These are phyloP conservation scores for Mesoclemmys tuberculata DNA, from an alignment of 2,113 vertebrate genomes.

Conservation along the genomic window DNA sequence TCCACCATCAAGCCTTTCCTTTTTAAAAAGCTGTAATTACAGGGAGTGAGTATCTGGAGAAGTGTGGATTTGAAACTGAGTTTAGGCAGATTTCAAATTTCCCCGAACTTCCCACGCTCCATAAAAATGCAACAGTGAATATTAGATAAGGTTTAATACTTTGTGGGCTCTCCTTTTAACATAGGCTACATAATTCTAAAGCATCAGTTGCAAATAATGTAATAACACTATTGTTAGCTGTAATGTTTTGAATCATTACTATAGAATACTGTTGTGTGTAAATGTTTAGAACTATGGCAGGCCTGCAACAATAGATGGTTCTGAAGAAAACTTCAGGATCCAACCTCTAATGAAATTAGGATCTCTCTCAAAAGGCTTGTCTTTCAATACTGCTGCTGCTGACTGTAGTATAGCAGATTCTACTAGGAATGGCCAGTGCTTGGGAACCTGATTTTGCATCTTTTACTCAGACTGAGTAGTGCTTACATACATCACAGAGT, in stretches of 20 bases:
- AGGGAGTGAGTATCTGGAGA: neutral
- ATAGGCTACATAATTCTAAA: neutral
- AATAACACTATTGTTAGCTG: neutral
- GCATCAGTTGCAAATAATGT: neutral
- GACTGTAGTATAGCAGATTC: constrained; percentile 39
- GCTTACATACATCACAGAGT: constrained; percentile 9
- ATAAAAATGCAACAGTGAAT: neutral
- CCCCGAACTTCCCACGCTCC: neutral
- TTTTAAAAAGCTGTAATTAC: neutral
- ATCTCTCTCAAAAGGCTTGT: constrained; percentile 52
- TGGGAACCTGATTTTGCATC: constrained; percentile 25
- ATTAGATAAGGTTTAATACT: neutral
- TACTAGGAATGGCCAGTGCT: neutral
- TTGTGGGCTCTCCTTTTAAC: neutral
- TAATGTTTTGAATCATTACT: neutral
- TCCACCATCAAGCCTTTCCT: neutral
- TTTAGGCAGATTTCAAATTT: neutral
- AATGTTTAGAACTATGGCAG: neutral
- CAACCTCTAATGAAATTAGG: constrained; percentile 31
- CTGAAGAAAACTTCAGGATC: constrained; percentile 15
- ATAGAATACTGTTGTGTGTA: neutral
- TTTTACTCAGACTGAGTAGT: constrained; percentile 17
- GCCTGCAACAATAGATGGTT: constrained; percentile 14
- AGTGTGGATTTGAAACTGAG: too few species aligned
- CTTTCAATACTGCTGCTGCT: constrained; percentile 49